These are phyloP conservation scores for Watsonalla cultraria DNA, from an alignment of 2,888 invertebrate species.

Conservation along the genomic window DNA sequence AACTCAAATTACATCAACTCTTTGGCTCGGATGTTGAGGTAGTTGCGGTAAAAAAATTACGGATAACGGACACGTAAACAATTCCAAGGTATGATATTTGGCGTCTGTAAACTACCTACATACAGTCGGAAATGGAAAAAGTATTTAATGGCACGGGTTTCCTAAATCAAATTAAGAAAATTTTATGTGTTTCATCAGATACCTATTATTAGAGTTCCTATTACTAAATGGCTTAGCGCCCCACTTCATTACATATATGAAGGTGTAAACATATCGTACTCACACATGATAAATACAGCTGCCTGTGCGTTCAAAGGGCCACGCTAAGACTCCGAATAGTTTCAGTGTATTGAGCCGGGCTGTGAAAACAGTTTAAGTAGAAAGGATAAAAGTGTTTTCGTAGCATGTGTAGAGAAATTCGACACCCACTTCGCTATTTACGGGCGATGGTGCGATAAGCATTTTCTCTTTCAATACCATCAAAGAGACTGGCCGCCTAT, in stretches of 20 bases:
- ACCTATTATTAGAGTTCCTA: too few species aligned
- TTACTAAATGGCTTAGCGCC: too few species aligned
- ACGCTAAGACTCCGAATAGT: slow-evolving; percentile 46
- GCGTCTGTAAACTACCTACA: too few species aligned
- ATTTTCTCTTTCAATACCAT: slow-evolving; percentile 75
- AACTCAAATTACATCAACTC: slow-evolving; percentile 2
- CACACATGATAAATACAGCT: slow-evolving; percentile 31
- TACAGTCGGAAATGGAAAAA: too few species aligned
- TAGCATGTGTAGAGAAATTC: slow-evolving; percentile 68
- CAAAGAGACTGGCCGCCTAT: slow-evolving; percentile 72
- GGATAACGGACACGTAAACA: too few species aligned
- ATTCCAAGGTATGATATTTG: too few species aligned
- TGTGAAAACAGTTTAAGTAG: slow-evolving; percentile 69
- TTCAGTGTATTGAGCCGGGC: slow-evolving; percentile 56
- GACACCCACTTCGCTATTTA: slow-evolving; percentile 71
- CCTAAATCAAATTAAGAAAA: too few species aligned
- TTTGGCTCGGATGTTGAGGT: not conserved
- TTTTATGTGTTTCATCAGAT: too few species aligned
- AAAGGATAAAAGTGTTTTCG: slow-evolving; percentile 74
- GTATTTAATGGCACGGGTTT: too few species aligned
- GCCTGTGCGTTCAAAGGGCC: slow-evolving; percentile 47
- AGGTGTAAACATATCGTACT: not conserved
- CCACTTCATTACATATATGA: not conserved
- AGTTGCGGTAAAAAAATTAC: too few species aligned
- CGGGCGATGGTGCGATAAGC: slow-evolving; percentile 72